Evolutionary conservation across 2,888 invertebrate species (phyloP), one percentile per base, ranked within the genome.

Genomic region (Bedellia somnulentella): DNA sequence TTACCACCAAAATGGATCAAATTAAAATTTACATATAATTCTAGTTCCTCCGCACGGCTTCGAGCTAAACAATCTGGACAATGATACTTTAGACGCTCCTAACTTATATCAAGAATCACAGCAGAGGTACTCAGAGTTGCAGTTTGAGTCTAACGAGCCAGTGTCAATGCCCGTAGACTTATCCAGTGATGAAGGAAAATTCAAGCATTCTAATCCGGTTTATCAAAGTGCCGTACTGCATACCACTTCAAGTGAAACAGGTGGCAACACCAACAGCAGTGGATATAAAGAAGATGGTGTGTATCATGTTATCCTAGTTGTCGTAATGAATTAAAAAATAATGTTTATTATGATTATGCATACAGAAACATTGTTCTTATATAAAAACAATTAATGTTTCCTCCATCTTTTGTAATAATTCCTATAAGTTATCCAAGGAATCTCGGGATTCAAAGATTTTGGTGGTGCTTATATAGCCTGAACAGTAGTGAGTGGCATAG

Each of bases 201-300:
- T 87, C 57, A 86, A 83, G 46, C 82, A 88, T 51, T 80, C 85
- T 32, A 87, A 83, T 46, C 87, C 87, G 1, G 79, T 82, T 21
- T 88, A 89, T 51, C 87, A 87, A 48, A 86, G 87, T 37, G 88
- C 87, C 9, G 84, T 87, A 48, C 78, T 86, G 2, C 80, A 77
- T 36, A 73, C 75, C 29, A 58, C 43, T 3, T 79, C 80, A 32
- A 59, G 49, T 31, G 70, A 66, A 28, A 51, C 35, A 23, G 35
- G 32, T 13, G 6, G n/a, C 5, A 13, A 4, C n/a, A 31, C 48
- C 8, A 46, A 57, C 8, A 52, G 57, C 10, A 70, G 73, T 35
- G 57, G 52, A 26, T 52, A 57, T 39, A 77, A 68, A 41, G 76
- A 76, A 40, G 76, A 76, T 35, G 66, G 76, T 76, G 41, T 18